These are phyloP conservation scores for silkworm (Bombyx mori) DNA, from an alignment of 1,140 invertebrate genomes.

Conservation along the genomic window ASM3026992v2 NC_085124.1:4463501-4464000, in stretches of 20 bases:
- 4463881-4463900: slow-evolving; percentile 71
- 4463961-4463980: slow-evolving; percentile 17
- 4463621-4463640: no score
- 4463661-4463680: no score
- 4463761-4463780: slow-evolving; percentile 21
- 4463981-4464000: no score
- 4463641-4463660: no score
- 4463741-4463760: slow-evolving; percentile 15
- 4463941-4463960: slow-evolving; percentile 39
- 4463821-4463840: slow-evolving; percentile 36
- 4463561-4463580: no score
- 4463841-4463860: slow-evolving; percentile 65
- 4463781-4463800: slow-evolving; percentile 51
- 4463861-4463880: slow-evolving; percentile 61
- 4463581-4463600: no score
- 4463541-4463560: no score
- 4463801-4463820: slow-evolving; percentile 45
- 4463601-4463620: no score
- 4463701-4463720: slow-evolving; percentile 4
- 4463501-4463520: no score
- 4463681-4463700: slow-evolving; percentile 12
- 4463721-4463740: slow-evolving; percentile 11
- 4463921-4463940: slow-evolving; percentile 27
- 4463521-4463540: no score
- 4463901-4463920: slow-evolving; percentile 64